Evolutionary conservation across 2,113 vertebrate genomes (phyloP).

Genomic region (Platycercus adscitus): DNA sequence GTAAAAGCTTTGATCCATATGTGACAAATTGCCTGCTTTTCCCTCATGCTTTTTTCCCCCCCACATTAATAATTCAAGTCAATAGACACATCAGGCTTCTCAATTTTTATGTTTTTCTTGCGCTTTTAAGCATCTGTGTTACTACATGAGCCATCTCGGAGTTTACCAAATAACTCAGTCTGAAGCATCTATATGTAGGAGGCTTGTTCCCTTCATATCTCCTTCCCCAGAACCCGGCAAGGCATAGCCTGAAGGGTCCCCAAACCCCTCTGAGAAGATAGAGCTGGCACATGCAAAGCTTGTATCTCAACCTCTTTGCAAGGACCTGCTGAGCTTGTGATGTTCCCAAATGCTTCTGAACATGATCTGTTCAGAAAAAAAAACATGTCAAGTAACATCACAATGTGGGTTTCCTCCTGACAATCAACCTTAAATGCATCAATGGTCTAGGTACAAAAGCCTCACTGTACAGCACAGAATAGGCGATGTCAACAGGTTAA

Average conservation of each 20-base stretch:
- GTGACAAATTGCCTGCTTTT: not conserved
- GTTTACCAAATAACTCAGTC: not conserved
- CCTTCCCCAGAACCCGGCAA: not conserved
- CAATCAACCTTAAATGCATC: not conserved
- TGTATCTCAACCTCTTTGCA: not conserved
- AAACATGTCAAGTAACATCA: not conserved
- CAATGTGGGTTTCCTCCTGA: not conserved
- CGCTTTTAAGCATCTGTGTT: not conserved
- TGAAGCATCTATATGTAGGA: not conserved
- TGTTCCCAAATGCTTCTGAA: not conserved
- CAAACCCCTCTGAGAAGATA: not conserved
- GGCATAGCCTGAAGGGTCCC: not conserved
- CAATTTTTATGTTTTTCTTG: not conserved
- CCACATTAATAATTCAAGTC: not conserved
- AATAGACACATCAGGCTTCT: not conserved
- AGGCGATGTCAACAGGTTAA: not conserved
- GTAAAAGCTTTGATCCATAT: constrained; percentile 3
- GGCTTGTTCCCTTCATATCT: not conserved
- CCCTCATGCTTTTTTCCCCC: not conserved
- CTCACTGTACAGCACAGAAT: not conserved
- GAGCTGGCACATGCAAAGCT: not conserved
- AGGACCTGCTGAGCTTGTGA: not conserved
- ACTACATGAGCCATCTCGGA: not conserved
- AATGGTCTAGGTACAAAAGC: not conserved
- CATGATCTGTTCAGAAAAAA: not conserved